Evolutionary conservation across 2,888 invertebrate species (phyloP), one percentile per base, ranked within the genome.

Genomic region (Drosophila anceps): DNA sequence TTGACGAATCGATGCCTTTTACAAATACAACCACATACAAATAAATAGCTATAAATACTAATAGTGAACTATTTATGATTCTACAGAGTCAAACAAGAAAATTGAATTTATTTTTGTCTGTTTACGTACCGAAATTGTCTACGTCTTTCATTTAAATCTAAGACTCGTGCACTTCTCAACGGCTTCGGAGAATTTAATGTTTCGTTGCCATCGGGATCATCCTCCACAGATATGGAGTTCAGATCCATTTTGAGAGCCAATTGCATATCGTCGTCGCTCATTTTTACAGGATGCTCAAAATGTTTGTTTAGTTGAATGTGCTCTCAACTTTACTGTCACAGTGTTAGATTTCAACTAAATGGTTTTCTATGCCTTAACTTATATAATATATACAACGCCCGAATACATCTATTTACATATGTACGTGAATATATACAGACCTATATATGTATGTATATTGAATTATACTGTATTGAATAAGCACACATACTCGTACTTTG

Each of bases 231-330:
- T 15, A 55, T 71, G 1, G 80, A 79, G 44, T 66, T 68, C 94
- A 85, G 90, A n/a, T 89, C 91, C 86, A 97, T 93, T 15, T 96
- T 96, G 67, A 95, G 95, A 6, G 96, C 97, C 88, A 96, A 93
- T 79, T 95, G 94, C 72, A 97, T 41, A 50, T 87, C 89, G 61
- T 89, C 87, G 31, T 87, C 84, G 31, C 76, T 72, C 87, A 87
- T 87, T 57, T 69, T 66, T 12, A 27, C 12, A 41, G 41, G 31
- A 53, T 57, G 5, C 2, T 13, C 10, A 31, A 31, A 35, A 29
- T 33, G n/a, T 12, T 8, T 48, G 39, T 37, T 44, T 27, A 3
- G 18, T 15, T 37, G 43, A 20, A 60, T 59, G 48, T 27, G 15
- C 20, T 48, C 50, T 43, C 64, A 73, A 82, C 85, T 70, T 51